phyloP scores from a whole-genome alignment of 2,888 invertebrate genomes.

The Phragmatobia fuliginosa region DNA sequence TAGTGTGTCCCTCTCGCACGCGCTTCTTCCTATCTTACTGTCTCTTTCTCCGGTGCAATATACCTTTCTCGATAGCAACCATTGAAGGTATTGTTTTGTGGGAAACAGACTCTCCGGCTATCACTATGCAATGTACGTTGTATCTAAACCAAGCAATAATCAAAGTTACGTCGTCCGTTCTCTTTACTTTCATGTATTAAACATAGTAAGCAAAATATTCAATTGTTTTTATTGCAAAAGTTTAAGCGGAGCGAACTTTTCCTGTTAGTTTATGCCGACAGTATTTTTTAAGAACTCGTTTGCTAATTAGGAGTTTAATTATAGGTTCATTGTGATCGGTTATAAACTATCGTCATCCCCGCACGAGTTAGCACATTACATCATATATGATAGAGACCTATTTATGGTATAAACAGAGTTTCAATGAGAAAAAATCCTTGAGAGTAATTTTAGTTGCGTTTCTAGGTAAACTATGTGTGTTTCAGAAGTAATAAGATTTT shows the following conservation, averaged over 20 bases:
- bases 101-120: slow-evolving; percentile 54
- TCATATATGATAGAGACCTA: background rate
- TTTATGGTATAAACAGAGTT: background rate
- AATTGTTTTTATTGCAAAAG: slow-evolving; percentile 53
- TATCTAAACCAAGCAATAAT: slow-evolving; percentile 48
- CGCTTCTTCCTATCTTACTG: slow-evolving; percentile 36
- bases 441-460: background rate
- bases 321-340: background rate
- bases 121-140: slow-evolving; percentile 57
- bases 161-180: slow-evolving; percentile 56
- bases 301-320: background rate
- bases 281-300: slow-evolving; percentile 23
- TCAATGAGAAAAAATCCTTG: background rate
- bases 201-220: slow-evolving; percentile 56
- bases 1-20: slow-evolving; percentile 68
- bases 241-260: slow-evolving; percentile 40
- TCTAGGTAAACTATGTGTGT: background rate
- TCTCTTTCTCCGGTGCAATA: slow-evolving; percentile 68
- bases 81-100: slow-evolving; percentile 68
- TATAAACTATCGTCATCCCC: background rate
- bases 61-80: slow-evolving; percentile 67
- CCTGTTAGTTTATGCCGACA: slow-evolving; percentile 38
- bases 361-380: background rate
- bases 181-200: slow-evolving; percentile 61
- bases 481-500: background rate